A percentile compares a stretch with the other conserved stretches of the same genome.
These are phyloP conservation scores for Dascyllus trimaculatus DNA, from an alignment of 2,113 vertebrate species.

Conservation along the genomic window DNA sequence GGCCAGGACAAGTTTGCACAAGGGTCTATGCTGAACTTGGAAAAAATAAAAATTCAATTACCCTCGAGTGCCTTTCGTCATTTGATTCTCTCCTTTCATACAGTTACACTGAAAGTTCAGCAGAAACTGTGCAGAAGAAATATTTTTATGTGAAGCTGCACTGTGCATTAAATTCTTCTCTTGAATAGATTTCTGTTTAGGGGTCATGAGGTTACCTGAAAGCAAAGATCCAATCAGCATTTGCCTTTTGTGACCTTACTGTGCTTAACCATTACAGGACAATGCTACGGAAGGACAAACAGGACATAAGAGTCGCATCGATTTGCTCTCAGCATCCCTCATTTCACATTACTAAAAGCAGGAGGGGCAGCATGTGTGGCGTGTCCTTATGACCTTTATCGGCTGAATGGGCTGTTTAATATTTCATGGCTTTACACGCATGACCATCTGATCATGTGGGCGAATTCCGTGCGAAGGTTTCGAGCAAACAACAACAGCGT, in stretches of 20 bases:
- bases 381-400: constrained; percentile 37
- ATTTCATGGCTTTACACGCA: constrained; percentile 22
- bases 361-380: neutral
- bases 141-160: neutral
- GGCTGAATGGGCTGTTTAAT: constrained; percentile 12
- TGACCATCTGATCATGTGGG: neutral
- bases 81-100: no score
- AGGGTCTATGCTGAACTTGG: no score
- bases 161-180: constrained; percentile 10
- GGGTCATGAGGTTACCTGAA: constrained; percentile 10
- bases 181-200: constrained; percentile 33
- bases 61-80: no score
- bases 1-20: no score
- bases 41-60: no score
- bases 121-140: no score
- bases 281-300: constrained; percentile 17
- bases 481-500: constrained; percentile 9
- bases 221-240: constrained; percentile 55
- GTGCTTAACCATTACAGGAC: constrained; percentile 9
- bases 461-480: neutral
- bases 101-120: no score
- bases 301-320: constrained; percentile 27
- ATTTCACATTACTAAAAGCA: constrained; percentile 42
- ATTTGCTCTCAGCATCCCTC: constrained; percentile 21
- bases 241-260: constrained; percentile 34